phyloP scores from a whole-genome alignment of 1,140 invertebrate species.

The Pectinophora gossypiella region DNA sequence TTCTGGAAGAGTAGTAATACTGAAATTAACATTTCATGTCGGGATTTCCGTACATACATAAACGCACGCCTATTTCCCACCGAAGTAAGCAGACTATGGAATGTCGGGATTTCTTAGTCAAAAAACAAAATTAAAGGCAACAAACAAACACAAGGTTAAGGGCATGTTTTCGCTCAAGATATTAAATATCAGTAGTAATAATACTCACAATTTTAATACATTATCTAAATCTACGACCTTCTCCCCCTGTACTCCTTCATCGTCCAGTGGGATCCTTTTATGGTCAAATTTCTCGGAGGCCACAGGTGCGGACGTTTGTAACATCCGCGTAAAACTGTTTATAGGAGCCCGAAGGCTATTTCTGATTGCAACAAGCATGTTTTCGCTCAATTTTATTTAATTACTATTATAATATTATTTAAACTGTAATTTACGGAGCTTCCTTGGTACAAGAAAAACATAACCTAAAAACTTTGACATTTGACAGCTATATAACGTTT shows the following conservation, averaged over 20 bases:
- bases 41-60: no score
- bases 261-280: slow-evolving; percentile 57
- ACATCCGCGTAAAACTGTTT: slow-evolving; percentile 31
- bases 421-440: background rate
- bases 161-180: no score
- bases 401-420: no score
- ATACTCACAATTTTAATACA: slow-evolving; percentile 51
- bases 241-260: slow-evolving; percentile 68
- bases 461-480: slow-evolving; percentile 11
- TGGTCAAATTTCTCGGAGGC: slow-evolving; percentile 55
- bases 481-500: no score
- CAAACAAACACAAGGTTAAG: no score
- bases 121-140: no score
- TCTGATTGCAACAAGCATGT: slow-evolving; percentile 42
- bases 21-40: no score
- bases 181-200: no score
- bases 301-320: slow-evolving; percentile 39
- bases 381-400: slow-evolving; percentile 1
- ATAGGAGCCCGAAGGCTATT: slow-evolving; percentile 35
- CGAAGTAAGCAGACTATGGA: no score
- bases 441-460: slow-evolving; percentile 4
- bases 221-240: slow-evolving; percentile 62
- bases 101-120: no score
- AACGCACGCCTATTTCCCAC: no score
- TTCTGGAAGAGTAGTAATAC: slow-evolving; percentile 66